These are phyloP conservation scores for Sebastes paucispinis DNA, from an alignment of 2,797 vertebrate species.

Conservation along the genomic window DNA sequence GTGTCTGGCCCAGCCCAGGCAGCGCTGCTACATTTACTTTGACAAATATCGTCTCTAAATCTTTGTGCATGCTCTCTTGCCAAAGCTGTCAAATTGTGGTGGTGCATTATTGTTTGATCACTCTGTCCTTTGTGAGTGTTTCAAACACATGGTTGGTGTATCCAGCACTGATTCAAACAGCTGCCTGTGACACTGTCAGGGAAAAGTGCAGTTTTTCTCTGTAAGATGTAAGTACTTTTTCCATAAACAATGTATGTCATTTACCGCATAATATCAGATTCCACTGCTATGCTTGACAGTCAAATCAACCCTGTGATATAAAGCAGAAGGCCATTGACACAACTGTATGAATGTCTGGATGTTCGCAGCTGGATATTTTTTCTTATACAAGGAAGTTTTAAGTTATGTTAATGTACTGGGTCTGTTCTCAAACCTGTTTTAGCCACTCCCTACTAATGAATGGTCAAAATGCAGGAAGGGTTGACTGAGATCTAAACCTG, in stretches of 20 bases:
- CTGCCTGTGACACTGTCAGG: not conserved
- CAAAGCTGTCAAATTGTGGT: constrained; percentile 6
- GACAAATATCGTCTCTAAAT: not conserved
- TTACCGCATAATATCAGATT: not conserved
- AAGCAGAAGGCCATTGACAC: not conserved
- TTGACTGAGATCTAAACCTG: not conserved
- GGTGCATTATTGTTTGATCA: not conserved
- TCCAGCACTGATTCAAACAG: not conserved
- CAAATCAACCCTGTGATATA: not conserved
- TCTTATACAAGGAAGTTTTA: not conserved
- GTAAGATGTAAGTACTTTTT: not conserved
- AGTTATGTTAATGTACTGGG: not conserved
- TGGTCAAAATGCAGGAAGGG: not conserved
- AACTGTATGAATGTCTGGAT: not conserved
- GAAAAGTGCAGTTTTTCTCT: not conserved
- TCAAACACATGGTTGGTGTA: not conserved
- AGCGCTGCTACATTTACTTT: not conserved
- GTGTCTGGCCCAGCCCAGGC: not conserved
- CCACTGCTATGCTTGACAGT: not conserved
- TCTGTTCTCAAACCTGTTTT: not conserved
- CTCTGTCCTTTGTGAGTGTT: not conserved
- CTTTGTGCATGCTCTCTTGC: not conserved
- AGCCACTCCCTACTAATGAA: not conserved
- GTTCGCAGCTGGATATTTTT: not conserved
- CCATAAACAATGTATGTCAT: constrained; percentile 1